Evolutionary conservation across 2,113 vertebrate genomes (phyloP).

Genomic region (Pterocles burchelli): DNA sequence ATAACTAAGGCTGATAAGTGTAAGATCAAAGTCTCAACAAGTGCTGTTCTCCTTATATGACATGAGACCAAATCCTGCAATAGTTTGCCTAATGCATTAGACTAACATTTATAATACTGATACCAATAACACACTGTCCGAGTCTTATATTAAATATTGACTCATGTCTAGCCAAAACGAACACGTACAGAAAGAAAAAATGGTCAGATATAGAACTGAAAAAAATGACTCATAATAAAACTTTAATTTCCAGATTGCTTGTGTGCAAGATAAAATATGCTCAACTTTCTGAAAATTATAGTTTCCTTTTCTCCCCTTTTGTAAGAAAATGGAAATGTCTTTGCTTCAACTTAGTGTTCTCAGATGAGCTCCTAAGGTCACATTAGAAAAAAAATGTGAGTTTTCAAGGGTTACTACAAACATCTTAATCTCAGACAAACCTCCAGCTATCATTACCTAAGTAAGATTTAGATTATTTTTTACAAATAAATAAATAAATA

Average conservation of each 20-base stretch:
- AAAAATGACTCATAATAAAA: not conserved
- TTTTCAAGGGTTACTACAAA: not conserved
- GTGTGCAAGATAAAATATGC: not conserved
- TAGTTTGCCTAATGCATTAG: conserved; percentile 23
- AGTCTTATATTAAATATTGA: conserved; percentile 48
- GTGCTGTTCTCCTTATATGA: not conserved
- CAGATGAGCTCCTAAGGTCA: not conserved
- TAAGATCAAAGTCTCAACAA: conserved; percentile 19
- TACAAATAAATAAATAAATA: not conserved
- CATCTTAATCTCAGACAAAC: not conserved
- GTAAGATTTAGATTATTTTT: not conserved
- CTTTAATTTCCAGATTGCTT: not conserved
- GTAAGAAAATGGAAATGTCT: not conserved
- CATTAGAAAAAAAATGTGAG: not conserved
- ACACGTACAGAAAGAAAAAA: not conserved
- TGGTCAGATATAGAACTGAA: not conserved
- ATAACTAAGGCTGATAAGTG: not conserved
- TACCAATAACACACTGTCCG: not conserved
- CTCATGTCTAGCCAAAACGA: not conserved
- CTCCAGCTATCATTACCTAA: not conserved
- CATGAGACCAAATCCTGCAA: conserved; percentile 1
- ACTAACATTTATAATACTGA: conserved; percentile 15
- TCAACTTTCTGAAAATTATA: not conserved
- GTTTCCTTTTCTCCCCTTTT: not conserved
- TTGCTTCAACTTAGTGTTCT: not conserved